Evolutionary conservation across 1,140 invertebrate species (phyloP), one percentile per base, ranked within the genome.

Genomic region (Platorchestia sp.): DNA sequence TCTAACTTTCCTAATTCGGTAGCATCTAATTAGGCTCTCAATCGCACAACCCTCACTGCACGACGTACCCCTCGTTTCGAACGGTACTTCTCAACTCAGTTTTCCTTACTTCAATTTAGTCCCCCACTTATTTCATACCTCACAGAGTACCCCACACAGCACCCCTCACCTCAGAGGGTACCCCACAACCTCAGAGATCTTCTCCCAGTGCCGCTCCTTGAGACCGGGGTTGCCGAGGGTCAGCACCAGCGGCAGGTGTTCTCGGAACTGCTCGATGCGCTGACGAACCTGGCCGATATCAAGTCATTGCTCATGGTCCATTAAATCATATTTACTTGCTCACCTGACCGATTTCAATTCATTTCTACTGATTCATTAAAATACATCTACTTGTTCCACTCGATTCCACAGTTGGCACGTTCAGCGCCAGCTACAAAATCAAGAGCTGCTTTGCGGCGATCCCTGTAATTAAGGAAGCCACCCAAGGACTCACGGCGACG

Each of bases 211-310:
- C 22, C 99, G 98, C 27, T 98, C 98, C 97, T 99, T 98, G 97
- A 99, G 98, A 59, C 98, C 99, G 7, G 99, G 99, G 97, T 99
- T 99, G 86, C 99, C 99, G 0, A 99, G 97, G 0, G 99, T 99
- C 97, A 98, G 98, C 95, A 99, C 98, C 14, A 99, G 98, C 0
- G 99, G 99, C 98, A 99, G 98, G 97, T 99, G 98, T 90, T 98
- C 98, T 96, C 98, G 98, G 97, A 99, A 99, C 41, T 98, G 98
- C 97, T 99, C 99, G 96, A 99, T 99, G 97, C 98, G 98, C 95
- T 97, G 97, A 97, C 98, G 97, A 0, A 98, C 97, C 97, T 98
- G 59, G 36, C 7, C 59, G 36, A 75, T 22, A 75, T 3, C 59
- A 75, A 7, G 6, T 6, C 47, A 19, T 51, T 19, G 6, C 47